Percentiles rank a stretch among this genome's conserved stretches.
These are phyloP conservation scores for Andrena trimmerana DNA, from an alignment of 2,888 invertebrate genomes.

Conservation along the genomic window DNA sequence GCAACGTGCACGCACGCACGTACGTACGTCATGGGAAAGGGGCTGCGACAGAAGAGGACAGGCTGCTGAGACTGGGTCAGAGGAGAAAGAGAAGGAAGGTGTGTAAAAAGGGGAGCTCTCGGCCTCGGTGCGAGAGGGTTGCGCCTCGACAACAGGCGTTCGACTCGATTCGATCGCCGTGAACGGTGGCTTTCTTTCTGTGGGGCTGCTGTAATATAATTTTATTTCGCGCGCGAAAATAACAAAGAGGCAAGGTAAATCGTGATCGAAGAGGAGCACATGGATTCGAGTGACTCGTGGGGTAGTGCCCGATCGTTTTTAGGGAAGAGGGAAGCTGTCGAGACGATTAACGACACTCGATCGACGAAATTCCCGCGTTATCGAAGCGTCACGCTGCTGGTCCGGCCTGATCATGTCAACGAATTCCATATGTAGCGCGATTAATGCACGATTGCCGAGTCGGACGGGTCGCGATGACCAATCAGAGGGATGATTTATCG, in stretches of 20 bases:
- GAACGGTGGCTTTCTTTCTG: neutral
- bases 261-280: neutral
- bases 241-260: neutral
- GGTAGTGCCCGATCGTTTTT: neutral
- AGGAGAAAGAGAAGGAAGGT: conserved; percentile 36
- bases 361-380: neutral
- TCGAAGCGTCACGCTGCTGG: neutral
- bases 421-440: conserved; percentile 51
- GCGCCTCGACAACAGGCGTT: conserved; percentile 39
- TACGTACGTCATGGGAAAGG: conserved; percentile 72
- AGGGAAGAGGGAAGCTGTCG: neutral
- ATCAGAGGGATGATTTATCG: conserved; percentile 54
- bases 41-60: conserved; percentile 49
- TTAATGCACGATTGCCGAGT: conserved; percentile 51
- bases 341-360: neutral
- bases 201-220: conserved; percentile 13
- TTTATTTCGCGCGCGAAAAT: neutral
- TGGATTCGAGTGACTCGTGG: neutral
- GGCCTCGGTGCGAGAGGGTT: conserved; percentile 48
- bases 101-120: conserved; percentile 31
- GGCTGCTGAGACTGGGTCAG: conserved; percentile 53
- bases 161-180: conserved; percentile 26
- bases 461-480: conserved; percentile 43
- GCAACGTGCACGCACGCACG: conserved; percentile 73
- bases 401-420: conserved; percentile 22